Evolutionary conservation across 1,140 invertebrate genomes (phyloP), one percentile per base, ranked within the genome.

Genomic region (Hylyphantes graminicola): DNA sequence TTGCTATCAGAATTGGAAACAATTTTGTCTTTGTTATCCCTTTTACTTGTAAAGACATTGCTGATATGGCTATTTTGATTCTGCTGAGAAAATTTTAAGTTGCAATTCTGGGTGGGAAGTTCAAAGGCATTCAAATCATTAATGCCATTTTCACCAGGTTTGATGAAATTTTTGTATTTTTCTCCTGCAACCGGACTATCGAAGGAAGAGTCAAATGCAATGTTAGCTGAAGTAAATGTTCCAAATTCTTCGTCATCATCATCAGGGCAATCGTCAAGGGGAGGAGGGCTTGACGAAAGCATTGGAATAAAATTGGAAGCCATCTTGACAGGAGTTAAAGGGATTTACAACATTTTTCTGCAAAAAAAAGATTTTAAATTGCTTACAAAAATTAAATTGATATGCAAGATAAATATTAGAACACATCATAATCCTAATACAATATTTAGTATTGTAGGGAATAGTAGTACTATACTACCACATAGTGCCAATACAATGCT

Each of bases 241-340:
- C 82, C 82, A 77, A 85, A 85, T 51, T 85, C 82, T 10, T 85
- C 82, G 53, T 85, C 82, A 68, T 85, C 82, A 70, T 76, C 48
- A 70, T 77, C 73, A 21, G 82, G 73, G 13, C 82, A 76, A 61
- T 85, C 82, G 61, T 85, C 74, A 7, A 85, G 8, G 15, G 82
- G 82, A 59, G 82, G 82, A 5, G 82, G 82, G 21, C 82, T 85
- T 51, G 82, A 85, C 17, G 82, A 85, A 9, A 85, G 50, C 73
- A 85, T 85, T 53, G 82, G 82, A 54, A 85, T 55, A 13, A 85
- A 55, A 63, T 85, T 85, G 57, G 82, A 85, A 50, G 82, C 73
- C 82, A 85, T 85, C 48, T 10, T 17, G 12, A 54, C 17, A 53
- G 21, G 17, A 17, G 51, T 13, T 13, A 11, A 15, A 8, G 5